A percentile compares a stretch with the other conserved stretches of the same genome.
phyloP scores from a whole-genome alignment of 37 sponge, comb jelly and placozoan species.

The Mnemiopsis leidyi region DNA sequence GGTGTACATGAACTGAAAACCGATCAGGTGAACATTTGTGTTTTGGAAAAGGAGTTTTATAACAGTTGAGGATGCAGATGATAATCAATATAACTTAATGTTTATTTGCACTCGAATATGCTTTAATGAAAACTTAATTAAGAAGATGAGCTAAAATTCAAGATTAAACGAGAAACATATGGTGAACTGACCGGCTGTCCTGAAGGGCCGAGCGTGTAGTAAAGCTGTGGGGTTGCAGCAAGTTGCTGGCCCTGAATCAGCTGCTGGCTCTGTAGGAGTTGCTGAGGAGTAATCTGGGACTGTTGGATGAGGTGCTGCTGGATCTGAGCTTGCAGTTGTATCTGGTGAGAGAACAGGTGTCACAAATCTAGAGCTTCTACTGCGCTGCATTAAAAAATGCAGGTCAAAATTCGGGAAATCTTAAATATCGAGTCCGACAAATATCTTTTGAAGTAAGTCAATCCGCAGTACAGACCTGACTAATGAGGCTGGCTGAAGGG shows the following conservation, averaged over 20 bases:
- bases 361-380: too few relatives aligned
- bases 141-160: too few relatives aligned
- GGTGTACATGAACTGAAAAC: constrained; percentile 35
- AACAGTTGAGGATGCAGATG: too few relatives aligned
- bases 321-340: constrained; percentile 5
- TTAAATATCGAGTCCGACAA: too few relatives aligned
- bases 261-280: constrained; percentile 21
- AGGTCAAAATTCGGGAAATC: too few relatives aligned
- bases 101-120: too few relatives aligned
- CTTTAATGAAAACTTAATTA: too few relatives aligned
- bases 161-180: not conserved
- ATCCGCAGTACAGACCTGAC: constrained; percentile 12
- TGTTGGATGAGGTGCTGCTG: constrained; percentile 12
- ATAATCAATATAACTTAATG: too few relatives aligned
- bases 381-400: too few relatives aligned
- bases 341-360: not conserved
- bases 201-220: not conserved
- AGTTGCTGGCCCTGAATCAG: not conserved
- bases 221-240: constrained; percentile 17
- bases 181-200: not conserved
- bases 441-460: too few relatives aligned
- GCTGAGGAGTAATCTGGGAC: constrained; percentile 15
- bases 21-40: not conserved
- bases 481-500: constrained; percentile 34
- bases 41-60: too few relatives aligned